A percentile compares a stretch with the other conserved stretches of the same genome.
Evolutionary conservation across 2,797 vertebrate genomes (phyloP).

Genomic region (Chelon auratus): DNA sequence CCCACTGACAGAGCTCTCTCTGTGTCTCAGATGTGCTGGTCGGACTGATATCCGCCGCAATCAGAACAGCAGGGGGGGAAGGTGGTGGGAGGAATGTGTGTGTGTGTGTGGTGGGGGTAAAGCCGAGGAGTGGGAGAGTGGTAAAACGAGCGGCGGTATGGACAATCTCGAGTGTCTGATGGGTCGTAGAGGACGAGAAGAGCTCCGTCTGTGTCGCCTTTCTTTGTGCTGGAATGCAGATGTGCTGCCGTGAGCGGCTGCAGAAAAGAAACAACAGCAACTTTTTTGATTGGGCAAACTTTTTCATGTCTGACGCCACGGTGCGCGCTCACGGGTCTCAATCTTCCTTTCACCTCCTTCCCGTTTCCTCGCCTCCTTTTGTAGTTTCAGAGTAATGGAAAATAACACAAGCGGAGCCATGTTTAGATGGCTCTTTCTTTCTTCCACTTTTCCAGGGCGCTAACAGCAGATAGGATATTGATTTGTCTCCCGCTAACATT

Average conservation of each 20-base stretch:
- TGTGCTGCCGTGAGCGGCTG: slow-evolving; percentile 25
- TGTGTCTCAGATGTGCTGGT: slow-evolving; percentile 53
- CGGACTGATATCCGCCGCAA: slow-evolving; percentile 59
- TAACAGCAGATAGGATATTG: slow-evolving; percentile 62
- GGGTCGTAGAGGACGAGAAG: slow-evolving; percentile 26
- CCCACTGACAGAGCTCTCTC: slow-evolving; percentile 56
- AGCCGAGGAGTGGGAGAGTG: slow-evolving; percentile 57
- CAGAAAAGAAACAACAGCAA: slow-evolving; percentile 25
- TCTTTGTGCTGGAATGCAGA: slow-evolving; percentile 43
- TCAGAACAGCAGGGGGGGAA: slow-evolving; percentile 56
- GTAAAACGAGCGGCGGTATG: slow-evolving; percentile 36
- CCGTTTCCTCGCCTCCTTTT: slow-evolving; percentile 23
- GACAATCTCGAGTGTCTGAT: slow-evolving; percentile 40
- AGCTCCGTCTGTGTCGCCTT: slow-evolving; percentile 40
- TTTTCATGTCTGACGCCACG: slow-evolving; percentile 19
- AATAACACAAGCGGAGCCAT: slow-evolving; percentile 17
- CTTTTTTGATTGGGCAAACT: slow-evolving; percentile 46
- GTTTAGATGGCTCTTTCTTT: slow-evolving; percentile 23
- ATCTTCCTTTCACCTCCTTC: slow-evolving; percentile 9
- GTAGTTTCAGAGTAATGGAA: slow-evolving; percentile 34
- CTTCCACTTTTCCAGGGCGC: slow-evolving; percentile 7
- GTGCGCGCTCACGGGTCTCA: neutral
- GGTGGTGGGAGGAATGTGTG: slow-evolving; percentile 58
- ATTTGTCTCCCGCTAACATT: slow-evolving; percentile 46
- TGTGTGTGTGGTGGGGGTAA: slow-evolving; percentile 34